Conservation (phyloP, 2,797 vertebrate species). For the Rousettus madagascariensis region DNA sequence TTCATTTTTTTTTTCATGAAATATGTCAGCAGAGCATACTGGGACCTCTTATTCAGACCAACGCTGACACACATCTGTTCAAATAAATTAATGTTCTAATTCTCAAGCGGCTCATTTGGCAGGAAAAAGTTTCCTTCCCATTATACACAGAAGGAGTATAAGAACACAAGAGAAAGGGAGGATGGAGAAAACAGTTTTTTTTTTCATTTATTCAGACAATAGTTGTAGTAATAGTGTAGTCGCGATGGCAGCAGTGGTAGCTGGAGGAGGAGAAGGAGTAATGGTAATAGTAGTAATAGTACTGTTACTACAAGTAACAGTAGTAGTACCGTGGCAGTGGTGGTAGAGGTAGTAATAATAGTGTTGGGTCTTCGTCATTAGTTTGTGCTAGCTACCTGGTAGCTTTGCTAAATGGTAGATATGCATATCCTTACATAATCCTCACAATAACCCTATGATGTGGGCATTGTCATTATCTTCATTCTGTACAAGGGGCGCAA, state of each 20-base stretch:
- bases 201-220: background rate
- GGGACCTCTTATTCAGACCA: constrained; percentile 46
- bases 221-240: background rate
- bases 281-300: background rate
- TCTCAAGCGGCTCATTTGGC: constrained; percentile 36
- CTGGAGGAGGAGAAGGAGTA: background rate
- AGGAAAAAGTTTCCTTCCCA: constrained; percentile 48
- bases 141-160: constrained; percentile 46
- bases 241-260: background rate
- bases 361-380: background rate
- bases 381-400: background rate
- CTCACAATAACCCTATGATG: background rate
- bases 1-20: constrained; percentile 2
- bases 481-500: background rate
- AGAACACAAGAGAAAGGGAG: background rate
- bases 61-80: constrained; percentile 39
- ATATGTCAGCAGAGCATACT: background rate
- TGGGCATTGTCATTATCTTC: background rate
- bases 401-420: background rate
- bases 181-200: background rate
- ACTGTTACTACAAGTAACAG: background rate
- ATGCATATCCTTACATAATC: background rate
- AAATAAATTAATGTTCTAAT: constrained; percentile 51
- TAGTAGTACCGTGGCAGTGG: background rate
- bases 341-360: background rate